Evolutionary conservation across 2,888 invertebrate species (phyloP), one percentile per base, ranked within the genome.

Genomic region (Spialia ferax): DNA sequence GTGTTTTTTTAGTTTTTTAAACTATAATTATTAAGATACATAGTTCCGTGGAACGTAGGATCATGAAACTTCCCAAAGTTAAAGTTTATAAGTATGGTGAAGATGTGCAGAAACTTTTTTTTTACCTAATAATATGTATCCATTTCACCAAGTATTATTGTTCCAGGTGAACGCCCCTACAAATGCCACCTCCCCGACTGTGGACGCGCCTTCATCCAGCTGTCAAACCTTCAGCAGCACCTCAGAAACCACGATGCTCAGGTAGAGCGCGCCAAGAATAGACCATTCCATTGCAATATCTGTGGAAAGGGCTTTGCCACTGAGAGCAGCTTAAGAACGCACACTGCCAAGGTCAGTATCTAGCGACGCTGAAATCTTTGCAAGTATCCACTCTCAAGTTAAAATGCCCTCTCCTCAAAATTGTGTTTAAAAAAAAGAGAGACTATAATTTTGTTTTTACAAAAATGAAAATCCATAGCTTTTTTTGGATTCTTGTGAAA

Each of bases 301-400:
- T 99, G 99, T 91, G 98, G 99, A 68, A 98, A 99, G 85, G 98
- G 99, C 54, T 99, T 99, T 87, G 99, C 99, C 70, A 99, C 99
- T 55, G 99, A 99, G 86, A 98, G 98, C 88, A 98, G 98, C 87
- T 95, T 99, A 77, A 95, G 99, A 89, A 98, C 99, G 71, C 99
- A 99, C 88, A 98, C 98, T 81, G 97, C 98, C 88, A 99, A 99
- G 98, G 99, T 99, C 95, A 96, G 97, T 96, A 86, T 83, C 75
- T 70, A 35, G 32, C 29, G 13, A 50, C 18, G 13, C 32, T 50
- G 52, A 23, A n/a, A 23, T 45, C 52, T 23, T 52, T 52, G 48
- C 42, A 45, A 48, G 38, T 48, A 48, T 11, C 48, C 4, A 48
- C 48, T 48, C 52, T 54, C 52, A 48, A 48, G 48, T 48, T 48